These are phyloP conservation scores for Stegostoma tigrinum DNA, from an alignment of 2,113 vertebrate genomes.

Conservation along the genomic window DNA sequence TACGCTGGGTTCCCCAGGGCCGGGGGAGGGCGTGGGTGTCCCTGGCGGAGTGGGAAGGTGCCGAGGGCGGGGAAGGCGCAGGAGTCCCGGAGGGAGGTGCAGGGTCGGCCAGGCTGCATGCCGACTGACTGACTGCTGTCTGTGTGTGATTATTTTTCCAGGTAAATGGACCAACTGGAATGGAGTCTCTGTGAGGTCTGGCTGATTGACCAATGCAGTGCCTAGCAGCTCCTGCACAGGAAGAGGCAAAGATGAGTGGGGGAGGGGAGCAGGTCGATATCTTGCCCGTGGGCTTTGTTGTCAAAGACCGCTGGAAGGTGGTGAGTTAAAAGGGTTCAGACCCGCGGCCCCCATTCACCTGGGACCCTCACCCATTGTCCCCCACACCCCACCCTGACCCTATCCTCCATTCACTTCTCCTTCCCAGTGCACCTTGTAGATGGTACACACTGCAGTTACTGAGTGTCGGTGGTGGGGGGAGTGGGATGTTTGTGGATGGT, in stretches of 20 bases:
- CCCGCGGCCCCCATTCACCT: not conserved
- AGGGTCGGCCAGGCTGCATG: no score
- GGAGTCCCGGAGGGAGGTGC: no score
- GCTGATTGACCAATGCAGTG: conserved; percentile 93
- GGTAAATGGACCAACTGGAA: conserved; percentile 95
- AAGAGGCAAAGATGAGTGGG: conserved; percentile 97
- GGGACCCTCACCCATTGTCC: not conserved
- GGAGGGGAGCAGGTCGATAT: conserved; percentile 92
- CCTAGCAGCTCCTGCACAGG: conserved; percentile 87
- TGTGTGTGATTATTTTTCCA: conserved; percentile 45
- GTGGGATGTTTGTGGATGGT: no score
- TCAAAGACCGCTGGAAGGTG: conserved; percentile 99
- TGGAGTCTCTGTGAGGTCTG: conserved; percentile 81
- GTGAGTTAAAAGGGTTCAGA: conserved; percentile 62
- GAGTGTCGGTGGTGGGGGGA: no score
- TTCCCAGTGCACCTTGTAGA: no score
- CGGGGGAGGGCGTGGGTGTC: no score
- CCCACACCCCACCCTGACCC: no score
- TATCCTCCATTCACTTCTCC: no score
- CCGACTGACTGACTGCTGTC: no score
- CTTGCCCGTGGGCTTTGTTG: conserved; percentile 92
- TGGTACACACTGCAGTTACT: no score
- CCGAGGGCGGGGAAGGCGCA: no score
- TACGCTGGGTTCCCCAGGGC: not conserved
- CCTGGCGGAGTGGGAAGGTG: no score